These are phyloP conservation scores for Phrynocephalus versicolor DNA, from an alignment of 2,113 vertebrate species.

Conservation along the genomic window DNA sequence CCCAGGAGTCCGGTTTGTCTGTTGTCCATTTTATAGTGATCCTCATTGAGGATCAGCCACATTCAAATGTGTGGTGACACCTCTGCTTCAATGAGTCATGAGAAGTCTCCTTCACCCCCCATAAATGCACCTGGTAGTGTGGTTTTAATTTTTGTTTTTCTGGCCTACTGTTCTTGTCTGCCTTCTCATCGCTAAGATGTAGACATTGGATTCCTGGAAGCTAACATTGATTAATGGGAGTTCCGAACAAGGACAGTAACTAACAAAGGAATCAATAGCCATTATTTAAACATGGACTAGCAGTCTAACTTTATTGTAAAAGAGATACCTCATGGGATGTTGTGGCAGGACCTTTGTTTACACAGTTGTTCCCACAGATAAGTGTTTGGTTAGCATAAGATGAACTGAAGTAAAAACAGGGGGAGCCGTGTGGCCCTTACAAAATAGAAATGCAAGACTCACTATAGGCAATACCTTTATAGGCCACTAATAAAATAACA, in stretches of 20 bases:
- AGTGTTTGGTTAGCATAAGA: background rate
- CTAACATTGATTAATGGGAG: slow-evolving; percentile 27
- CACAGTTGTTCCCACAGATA: background rate
- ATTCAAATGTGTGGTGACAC: too few relatives aligned
- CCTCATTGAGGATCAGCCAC: too few relatives aligned
- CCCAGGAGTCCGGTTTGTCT: too few relatives aligned
- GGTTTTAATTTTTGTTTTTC: slow-evolving; percentile 17
- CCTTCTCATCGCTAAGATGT: slow-evolving; percentile 16
- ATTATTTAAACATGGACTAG: slow-evolving; percentile 12
- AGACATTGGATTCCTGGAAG: slow-evolving; percentile 9
- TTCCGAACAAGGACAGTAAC: slow-evolving; percentile 40
- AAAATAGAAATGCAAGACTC: too few relatives aligned
- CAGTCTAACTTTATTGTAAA: slow-evolving; percentile 21
- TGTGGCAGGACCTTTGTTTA: background rate
- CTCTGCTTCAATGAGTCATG: background rate
- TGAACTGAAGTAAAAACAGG: too few relatives aligned
- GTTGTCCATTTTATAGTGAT: too few relatives aligned
- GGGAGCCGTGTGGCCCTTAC: too few relatives aligned
- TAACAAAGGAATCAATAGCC: slow-evolving; percentile 47
- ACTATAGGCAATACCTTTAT: too few relatives aligned
- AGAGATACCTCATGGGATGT: background rate
- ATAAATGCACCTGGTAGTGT: background rate
- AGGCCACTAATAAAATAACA: too few relatives aligned
- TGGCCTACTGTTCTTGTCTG: background rate
- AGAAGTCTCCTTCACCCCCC: background rate